Evolutionary conservation across 1,140 invertebrate genomes (phyloP).

Genomic region (Bombus waltoni): DNA sequence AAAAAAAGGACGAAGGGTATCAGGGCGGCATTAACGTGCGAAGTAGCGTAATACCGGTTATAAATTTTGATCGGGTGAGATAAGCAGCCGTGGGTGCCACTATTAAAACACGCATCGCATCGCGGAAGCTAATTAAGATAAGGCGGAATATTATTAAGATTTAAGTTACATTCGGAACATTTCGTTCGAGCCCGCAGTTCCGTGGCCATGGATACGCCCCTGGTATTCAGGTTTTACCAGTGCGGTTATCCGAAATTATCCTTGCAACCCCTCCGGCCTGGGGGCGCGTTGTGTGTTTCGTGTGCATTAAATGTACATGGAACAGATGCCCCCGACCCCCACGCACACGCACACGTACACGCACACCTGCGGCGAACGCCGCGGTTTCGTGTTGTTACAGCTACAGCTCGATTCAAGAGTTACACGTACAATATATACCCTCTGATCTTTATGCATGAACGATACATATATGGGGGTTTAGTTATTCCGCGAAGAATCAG

Average conservation of each 20-base stretch:
- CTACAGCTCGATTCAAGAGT: neutral
- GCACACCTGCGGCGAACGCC: constrained; percentile 9
- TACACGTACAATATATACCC: neutral
- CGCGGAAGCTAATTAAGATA: constrained; percentile 43
- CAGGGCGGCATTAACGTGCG: neutral
- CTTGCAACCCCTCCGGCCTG: constrained; percentile 53
- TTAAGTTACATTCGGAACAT: constrained; percentile 35
- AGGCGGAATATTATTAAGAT: constrained; percentile 53
- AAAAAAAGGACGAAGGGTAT: neutral
- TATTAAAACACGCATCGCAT: constrained; percentile 37
- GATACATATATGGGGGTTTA: neutral
- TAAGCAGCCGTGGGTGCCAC: constrained; percentile 7
- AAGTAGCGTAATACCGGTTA: constrained; percentile 21
- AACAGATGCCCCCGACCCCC: constrained; percentile 7
- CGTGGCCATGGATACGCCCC: constrained; percentile 30
- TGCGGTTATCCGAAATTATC: constrained; percentile 69
- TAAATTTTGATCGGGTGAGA: constrained; percentile 33
- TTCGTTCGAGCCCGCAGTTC: neutral
- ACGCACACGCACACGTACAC: neutral
- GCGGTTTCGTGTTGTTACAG: neutral
- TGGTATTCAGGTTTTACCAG: constrained; percentile 55
- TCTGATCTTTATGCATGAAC: neutral
- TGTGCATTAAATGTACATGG: constrained; percentile 36
- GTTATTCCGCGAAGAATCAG: neutral
- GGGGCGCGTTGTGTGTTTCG: constrained; percentile 52